Evolutionary conservation across 2,888 invertebrate species (phyloP).

Genomic region (Esperia sulphurella): DNA sequence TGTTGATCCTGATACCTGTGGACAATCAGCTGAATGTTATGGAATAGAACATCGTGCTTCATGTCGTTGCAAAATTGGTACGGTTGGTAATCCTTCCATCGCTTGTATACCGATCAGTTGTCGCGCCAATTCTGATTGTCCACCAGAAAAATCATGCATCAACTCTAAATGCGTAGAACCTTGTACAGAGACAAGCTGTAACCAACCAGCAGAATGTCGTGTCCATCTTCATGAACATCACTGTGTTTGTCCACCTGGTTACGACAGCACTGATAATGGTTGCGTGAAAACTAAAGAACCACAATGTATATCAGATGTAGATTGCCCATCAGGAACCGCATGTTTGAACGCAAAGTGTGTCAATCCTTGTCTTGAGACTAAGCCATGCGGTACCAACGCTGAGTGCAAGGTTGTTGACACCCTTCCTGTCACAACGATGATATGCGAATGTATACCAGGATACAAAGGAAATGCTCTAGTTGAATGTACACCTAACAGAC

Average conservation of each 20-base stretch:
- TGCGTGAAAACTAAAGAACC: conserved; percentile 80
- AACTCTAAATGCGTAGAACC: conserved; percentile 89
- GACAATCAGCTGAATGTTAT: conserved; percentile 87
- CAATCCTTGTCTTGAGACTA: conserved; percentile 88
- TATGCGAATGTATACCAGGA: conserved; percentile 92
- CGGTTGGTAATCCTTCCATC: conserved; percentile 88
- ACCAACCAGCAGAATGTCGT: conserved; percentile 85
- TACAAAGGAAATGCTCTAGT: conserved; percentile 92
- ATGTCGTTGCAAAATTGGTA: conserved; percentile 91
- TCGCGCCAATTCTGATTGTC: conserved; percentile 88
- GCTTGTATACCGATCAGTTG: conserved; percentile 91
- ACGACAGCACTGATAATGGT: conserved; percentile 80
- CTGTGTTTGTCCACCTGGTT: conserved; percentile 90
- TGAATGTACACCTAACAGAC: conserved; percentile 84
- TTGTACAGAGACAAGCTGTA: conserved; percentile 85
- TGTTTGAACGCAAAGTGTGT: conserved; percentile 90
- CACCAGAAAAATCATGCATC: conserved; percentile 88
- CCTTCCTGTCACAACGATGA: conserved; percentile 90
- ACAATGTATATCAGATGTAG: conserved; percentile 87
- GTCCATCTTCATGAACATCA: conserved; percentile 87
- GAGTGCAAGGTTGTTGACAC: conserved; percentile 89
- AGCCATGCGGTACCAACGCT: conserved; percentile 90
- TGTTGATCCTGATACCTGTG: conserved; percentile 85
- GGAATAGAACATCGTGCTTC: conserved; percentile 89
- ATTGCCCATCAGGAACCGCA: conserved; percentile 90